These are phyloP conservation scores for Himalopsyche kuldschensis DNA, from an alignment of 2,888 invertebrate genomes.

Conservation along the genomic window DNA sequence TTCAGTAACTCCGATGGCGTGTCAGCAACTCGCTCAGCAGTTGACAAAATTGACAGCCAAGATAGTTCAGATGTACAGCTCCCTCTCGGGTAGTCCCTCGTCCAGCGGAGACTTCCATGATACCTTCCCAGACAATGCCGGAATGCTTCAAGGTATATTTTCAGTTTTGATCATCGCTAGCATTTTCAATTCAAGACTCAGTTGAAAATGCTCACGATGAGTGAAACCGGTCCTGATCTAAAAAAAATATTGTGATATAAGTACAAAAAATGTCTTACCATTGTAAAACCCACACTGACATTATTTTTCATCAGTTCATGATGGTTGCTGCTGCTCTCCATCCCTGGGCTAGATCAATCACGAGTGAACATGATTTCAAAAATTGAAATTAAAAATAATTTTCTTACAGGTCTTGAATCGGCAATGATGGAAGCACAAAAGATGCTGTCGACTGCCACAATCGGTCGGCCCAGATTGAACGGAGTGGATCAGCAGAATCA, in stretches of 20 bases:
- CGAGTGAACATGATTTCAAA: background rate
- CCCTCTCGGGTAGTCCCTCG: conserved; percentile 58
- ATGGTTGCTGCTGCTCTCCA: too few relatives aligned
- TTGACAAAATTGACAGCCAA: conserved; percentile 69
- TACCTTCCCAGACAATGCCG: conserved; percentile 46
- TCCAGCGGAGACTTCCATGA: conserved; percentile 43
- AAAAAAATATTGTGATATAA: too few relatives aligned
- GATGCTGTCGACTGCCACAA: conserved; percentile 56
- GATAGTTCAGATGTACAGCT: conserved; percentile 70
- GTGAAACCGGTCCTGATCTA: too few relatives aligned
- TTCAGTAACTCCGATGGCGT: conserved; percentile 58
- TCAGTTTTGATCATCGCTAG: too few relatives aligned
- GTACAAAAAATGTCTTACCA: too few relatives aligned
- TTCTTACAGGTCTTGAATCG: conserved; percentile 54
- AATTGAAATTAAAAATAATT: background rate
- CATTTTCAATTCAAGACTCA: too few relatives aligned
- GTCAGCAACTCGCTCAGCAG: conserved; percentile 58
- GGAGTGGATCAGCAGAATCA: conserved; percentile 26
- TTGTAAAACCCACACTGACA: too few relatives aligned
- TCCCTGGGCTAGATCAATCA: too few relatives aligned
- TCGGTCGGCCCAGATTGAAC: conserved; percentile 41
- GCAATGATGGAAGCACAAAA: conserved; percentile 63
- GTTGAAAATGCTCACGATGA: too few relatives aligned
- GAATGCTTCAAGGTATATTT: conserved; percentile 48
- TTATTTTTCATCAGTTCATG: too few relatives aligned